A percentile compares a stretch with the other conserved stretches of the same genome.
These are phyloP conservation scores for Melanotaenia nigrans DNA, from an alignment of 2,797 vertebrate genomes.

Conservation along the genomic window DNA sequence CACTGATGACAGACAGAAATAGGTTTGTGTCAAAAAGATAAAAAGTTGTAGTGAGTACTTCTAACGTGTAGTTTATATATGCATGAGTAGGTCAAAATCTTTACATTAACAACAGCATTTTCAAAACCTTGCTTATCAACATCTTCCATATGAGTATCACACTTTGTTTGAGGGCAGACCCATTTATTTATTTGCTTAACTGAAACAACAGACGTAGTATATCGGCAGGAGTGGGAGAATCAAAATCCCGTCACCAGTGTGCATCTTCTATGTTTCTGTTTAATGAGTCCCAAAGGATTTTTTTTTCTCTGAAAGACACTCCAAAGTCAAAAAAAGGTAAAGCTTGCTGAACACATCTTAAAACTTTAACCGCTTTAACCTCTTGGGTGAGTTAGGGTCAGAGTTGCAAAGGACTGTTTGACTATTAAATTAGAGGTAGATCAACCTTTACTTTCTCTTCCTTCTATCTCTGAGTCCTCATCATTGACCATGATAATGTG, in stretches of 20 bases:
- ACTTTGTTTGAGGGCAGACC: constrained; percentile 42
- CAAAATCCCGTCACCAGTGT: constrained; percentile 50
- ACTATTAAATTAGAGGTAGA: constrained; percentile 32
- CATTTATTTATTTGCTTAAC: constrained; percentile 52
- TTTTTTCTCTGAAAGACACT: constrained; percentile 57
- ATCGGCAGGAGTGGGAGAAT: constrained; percentile 50
- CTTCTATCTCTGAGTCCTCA: background rate
- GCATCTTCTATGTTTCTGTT: constrained; percentile 55
- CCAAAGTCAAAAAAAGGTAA: constrained; percentile 61
- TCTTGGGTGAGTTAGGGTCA: constrained; percentile 41
- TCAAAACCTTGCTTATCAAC: background rate
- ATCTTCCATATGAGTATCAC: constrained; percentile 32
- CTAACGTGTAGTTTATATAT: background rate
- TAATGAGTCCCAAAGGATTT: constrained; percentile 68
- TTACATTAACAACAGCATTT: no score
- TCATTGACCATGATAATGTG: background rate
- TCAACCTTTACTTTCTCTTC: constrained; percentile 10
- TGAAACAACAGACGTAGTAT: constrained; percentile 52
- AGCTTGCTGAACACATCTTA: constrained; percentile 39
- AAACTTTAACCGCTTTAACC: constrained; percentile 34
- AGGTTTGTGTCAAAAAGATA: constrained; percentile 16
- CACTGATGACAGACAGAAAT: constrained; percentile 3
- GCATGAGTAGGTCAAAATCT: background rate
- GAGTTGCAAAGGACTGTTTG: constrained; percentile 26
- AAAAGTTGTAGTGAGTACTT: background rate